These are phyloP conservation scores for Tribolium madens DNA, from an alignment of 1,140 invertebrate genomes.

Conservation along the genomic window DNA sequence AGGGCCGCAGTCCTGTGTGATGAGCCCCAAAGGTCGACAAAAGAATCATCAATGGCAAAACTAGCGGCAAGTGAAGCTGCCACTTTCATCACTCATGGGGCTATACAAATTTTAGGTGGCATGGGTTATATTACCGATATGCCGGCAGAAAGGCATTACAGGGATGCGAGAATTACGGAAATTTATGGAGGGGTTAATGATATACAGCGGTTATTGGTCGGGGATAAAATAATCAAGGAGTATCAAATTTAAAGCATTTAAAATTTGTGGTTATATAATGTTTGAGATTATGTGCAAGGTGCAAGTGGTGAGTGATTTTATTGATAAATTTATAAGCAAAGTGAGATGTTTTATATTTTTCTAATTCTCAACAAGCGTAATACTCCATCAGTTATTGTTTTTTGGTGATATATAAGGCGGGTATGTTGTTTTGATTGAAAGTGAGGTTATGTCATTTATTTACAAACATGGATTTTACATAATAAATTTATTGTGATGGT, in stretches of 20 bases:
- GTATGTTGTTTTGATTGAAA: too few species aligned
- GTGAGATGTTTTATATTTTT: not conserved
- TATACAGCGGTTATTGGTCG: constrained; percentile 91
- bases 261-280: too few species aligned
- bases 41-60: constrained; percentile 92
- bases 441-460: too few species aligned
- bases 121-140: constrained; percentile 90
- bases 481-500: too few species aligned
- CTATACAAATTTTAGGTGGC: constrained; percentile 87
- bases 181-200: constrained; percentile 93
- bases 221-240: constrained; percentile 80
- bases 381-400: not conserved
- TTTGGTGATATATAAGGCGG: not conserved
- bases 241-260: constrained; percentile 56
- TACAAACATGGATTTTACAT: too few species aligned
- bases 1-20: constrained; percentile 84
- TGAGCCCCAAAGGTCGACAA: constrained; percentile 69
- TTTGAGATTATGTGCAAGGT: not conserved
- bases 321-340: not conserved
- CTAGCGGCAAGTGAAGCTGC: constrained; percentile 87
- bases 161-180: constrained; percentile 87
- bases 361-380: not conserved
- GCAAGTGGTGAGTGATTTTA: not conserved
- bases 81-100: constrained; percentile 85
- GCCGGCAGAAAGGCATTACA: constrained; percentile 90